These are phyloP conservation scores for Acropora tenuis DNA, from an alignment of 64 coral and sea anemone species.

Conservation along the genomic window DNA sequence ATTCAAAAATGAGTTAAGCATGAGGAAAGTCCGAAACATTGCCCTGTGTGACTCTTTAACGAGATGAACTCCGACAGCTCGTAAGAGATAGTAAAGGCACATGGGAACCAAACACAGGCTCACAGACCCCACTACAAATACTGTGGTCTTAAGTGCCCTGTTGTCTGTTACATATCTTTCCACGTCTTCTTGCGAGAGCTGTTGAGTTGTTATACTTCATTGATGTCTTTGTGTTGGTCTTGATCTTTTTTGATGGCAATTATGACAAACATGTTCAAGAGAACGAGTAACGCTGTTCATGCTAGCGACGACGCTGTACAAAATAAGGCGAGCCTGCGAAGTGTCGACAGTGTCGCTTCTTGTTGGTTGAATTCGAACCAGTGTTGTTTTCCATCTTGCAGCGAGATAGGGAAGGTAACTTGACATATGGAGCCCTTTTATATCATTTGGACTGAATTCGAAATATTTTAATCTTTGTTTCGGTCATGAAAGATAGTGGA, in stretches of 20 bases:
- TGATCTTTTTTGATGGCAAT: neutral
- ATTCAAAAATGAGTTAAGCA: neutral
- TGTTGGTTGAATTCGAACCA: neutral
- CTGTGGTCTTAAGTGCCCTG: neutral
- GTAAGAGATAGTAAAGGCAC: neutral
- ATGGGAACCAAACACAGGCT: neutral
- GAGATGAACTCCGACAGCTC: neutral
- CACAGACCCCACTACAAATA: neutral
- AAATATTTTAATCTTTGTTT: no score
- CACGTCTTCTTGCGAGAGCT: neutral
- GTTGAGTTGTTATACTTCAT: neutral
- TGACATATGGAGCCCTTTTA: no score
- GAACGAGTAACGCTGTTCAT: neutral
- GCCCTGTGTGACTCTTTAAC: no score
- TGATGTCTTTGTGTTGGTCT: neutral
- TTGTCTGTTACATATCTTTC: neutral
- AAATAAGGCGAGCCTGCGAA: no score
- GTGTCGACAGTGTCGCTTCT: no score
- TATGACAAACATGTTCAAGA: neutral
- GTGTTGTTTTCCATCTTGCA: no score
- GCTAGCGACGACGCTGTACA: no score
- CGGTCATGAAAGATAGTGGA: no score
- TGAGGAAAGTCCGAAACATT: neutral
- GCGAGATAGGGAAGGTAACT: no score
- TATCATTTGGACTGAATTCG: no score